Conservation (phyloP, 2,797 vertebrate genomes). For the Streptopelia turtur region DNA sequence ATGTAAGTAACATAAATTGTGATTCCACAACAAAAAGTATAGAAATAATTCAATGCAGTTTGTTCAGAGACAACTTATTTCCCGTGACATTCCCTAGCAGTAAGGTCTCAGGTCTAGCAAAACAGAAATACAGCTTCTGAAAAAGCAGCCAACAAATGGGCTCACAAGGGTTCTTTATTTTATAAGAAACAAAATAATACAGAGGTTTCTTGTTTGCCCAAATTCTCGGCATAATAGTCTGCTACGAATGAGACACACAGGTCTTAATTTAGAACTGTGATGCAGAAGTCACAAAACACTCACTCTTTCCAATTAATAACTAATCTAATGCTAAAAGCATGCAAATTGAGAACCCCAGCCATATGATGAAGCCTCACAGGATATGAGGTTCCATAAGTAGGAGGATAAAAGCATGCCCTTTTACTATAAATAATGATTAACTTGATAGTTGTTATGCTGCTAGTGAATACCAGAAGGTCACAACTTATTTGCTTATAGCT, state of each 20-base stretch:
- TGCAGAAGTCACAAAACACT: conserved; percentile 40
- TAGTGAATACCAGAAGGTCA: conserved; percentile 12
- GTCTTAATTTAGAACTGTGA: conserved; percentile 36
- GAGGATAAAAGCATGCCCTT: conserved; percentile 31
- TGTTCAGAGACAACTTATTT: neutral
- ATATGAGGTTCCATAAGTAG: conserved; percentile 14
- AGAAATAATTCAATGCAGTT: neutral
- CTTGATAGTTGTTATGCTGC: conserved; percentile 24
- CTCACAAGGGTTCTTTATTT: neutral
- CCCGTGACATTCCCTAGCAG: neutral
- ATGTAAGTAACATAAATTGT: neutral
- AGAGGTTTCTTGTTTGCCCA: neutral
- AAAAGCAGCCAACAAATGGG: neutral
- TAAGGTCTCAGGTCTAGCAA: neutral
- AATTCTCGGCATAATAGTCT: neutral
- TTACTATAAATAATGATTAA: conserved; percentile 48
- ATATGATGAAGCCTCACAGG: conserved; percentile 35
- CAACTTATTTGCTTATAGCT: conserved; percentile 37
- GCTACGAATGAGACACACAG: conserved; percentile 19
- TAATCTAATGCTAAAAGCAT: conserved; percentile 59
- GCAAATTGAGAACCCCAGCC: conserved; percentile 48
- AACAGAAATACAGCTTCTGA: neutral
- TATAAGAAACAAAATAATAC: neutral
- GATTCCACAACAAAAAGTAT: neutral
- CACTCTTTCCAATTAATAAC: conserved; percentile 45